Percentiles rank a stretch among this genome's conserved stretches.
Evolutionary conservation across 2,113 vertebrate genomes (phyloP).

Genomic region (Cisticola juncidis): DNA sequence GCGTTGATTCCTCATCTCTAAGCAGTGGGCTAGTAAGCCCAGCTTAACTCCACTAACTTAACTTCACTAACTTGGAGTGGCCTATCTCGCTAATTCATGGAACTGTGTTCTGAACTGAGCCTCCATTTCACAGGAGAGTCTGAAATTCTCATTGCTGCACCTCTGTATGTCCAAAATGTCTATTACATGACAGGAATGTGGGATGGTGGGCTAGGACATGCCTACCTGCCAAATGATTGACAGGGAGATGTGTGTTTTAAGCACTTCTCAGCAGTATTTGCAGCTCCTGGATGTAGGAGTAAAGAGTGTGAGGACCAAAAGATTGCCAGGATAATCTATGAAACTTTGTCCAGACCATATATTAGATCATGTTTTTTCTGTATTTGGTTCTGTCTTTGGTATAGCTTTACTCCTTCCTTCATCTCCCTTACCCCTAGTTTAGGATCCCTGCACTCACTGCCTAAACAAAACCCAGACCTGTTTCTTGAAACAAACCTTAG

Average conservation of each 20-base stretch:
- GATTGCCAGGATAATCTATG: not conserved
- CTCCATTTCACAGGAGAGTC: not conserved
- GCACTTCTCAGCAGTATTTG: not conserved
- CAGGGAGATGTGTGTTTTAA: not conserved
- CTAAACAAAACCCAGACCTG: not conserved
- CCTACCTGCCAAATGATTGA: not conserved
- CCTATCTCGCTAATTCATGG: not conserved
- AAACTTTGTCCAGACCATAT: not conserved
- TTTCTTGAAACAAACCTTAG: not conserved
- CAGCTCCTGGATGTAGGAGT: not conserved
- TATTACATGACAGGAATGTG: not conserved
- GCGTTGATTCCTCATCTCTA: not conserved
- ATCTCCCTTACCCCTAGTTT: not conserved
- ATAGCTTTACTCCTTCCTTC: not conserved
- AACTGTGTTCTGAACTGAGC: rapidly evolving
- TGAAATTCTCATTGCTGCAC: not conserved
- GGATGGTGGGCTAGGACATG: not conserved
- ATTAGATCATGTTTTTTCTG: not conserved
- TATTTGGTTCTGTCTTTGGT: not conserved
- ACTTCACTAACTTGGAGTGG: not conserved
- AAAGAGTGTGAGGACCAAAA: not conserved
- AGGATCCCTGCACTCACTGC: not conserved
- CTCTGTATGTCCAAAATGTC: not conserved
- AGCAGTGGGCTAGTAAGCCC: not conserved
- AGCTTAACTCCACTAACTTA: no score